These are phyloP conservation scores for Pachypanchax playfairii DNA, from an alignment of 2,113 vertebrate species.

Conservation along the genomic window DNA sequence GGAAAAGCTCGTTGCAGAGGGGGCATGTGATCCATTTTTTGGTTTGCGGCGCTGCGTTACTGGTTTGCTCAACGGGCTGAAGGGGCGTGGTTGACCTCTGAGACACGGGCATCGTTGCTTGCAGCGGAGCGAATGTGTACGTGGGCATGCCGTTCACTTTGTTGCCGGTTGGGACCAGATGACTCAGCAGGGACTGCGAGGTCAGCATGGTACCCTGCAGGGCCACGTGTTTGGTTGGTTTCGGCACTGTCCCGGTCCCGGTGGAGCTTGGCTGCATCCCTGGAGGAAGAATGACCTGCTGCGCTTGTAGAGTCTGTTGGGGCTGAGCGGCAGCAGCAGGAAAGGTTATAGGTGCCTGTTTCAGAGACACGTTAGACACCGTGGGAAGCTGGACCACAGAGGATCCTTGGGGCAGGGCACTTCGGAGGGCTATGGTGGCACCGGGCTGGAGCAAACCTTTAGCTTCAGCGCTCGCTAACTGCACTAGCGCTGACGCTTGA, in stretches of 20 bases:
- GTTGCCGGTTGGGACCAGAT: slow-evolving; percentile 92
- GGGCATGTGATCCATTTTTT: slow-evolving; percentile 97
- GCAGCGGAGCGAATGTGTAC: slow-evolving; percentile 90
- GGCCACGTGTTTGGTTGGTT: slow-evolving; percentile 48
- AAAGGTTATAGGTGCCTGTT: slow-evolving; percentile 53
- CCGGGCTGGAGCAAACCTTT: slow-evolving; percentile 79
- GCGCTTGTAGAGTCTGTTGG: slow-evolving; percentile 61
- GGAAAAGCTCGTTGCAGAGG: slow-evolving; percentile 94
- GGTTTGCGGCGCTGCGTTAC: slow-evolving; percentile 78
- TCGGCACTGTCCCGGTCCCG: slow-evolving; percentile 53
- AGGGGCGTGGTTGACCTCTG: slow-evolving; percentile 72
- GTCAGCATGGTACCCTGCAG: slow-evolving; percentile 85
- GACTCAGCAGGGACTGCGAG: slow-evolving; percentile 86
- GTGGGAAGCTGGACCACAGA: slow-evolving; percentile 58
- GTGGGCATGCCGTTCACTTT: slow-evolving; percentile 94
- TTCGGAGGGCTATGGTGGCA: slow-evolving; percentile 71
- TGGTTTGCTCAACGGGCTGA: slow-evolving; percentile 72
- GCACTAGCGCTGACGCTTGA: slow-evolving; percentile 80
- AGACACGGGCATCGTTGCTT: slow-evolving; percentile 84
- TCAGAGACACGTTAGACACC: slow-evolving; percentile 56
- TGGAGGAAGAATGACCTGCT: slow-evolving; percentile 79
- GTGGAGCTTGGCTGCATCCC: slow-evolving; percentile 76
- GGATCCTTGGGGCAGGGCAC: slow-evolving; percentile 59
- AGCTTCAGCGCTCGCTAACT: slow-evolving; percentile 81
- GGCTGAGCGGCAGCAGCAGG: slow-evolving; percentile 18